Evolutionary conservation across 2,888 invertebrate species (phyloP).

Genomic region (Callyntrura guangdongensis): DNA sequence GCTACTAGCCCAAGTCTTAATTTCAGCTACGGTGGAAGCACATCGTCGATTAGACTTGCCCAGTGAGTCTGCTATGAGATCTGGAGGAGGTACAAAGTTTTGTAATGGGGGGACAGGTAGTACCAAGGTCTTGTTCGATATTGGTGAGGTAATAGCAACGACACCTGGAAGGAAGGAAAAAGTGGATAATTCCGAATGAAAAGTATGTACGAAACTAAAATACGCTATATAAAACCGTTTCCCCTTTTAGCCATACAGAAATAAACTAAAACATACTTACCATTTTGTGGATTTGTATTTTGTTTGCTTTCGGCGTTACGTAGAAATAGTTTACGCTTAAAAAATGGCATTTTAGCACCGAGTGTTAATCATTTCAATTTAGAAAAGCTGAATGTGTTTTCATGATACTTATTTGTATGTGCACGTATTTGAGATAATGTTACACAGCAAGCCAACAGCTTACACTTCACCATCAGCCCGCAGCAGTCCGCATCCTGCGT

Average conservation of each 20-base stretch:
- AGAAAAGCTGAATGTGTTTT: background rate
- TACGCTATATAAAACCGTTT: background rate
- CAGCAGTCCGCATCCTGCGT: background rate
- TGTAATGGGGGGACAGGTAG: slow-evolving; percentile 79
- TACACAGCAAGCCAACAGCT: background rate
- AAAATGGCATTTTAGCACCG: slow-evolving; percentile 80
- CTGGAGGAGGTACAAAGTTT: slow-evolving; percentile 82
- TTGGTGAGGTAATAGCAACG: slow-evolving; percentile 60
- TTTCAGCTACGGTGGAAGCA: slow-evolving; percentile 80
- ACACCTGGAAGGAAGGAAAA: slow-evolving; percentile 63
- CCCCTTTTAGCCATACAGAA: background rate
- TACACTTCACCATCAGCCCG: background rate
- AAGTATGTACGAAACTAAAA: background rate
- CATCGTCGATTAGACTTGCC: slow-evolving; percentile 81
- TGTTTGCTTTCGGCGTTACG: slow-evolving; percentile 74
- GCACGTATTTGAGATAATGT: slow-evolving; percentile 19
- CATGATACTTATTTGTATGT: background rate
- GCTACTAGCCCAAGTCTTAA: slow-evolving; percentile 82
- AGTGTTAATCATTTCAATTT: slow-evolving; percentile 57
- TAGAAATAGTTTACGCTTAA: slow-evolving; percentile 75
- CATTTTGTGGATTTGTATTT: slow-evolving; percentile 72
- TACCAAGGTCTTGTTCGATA: slow-evolving; percentile 67
- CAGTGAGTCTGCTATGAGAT: slow-evolving; percentile 80
- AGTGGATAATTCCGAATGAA: background rate
- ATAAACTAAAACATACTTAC: slow-evolving; percentile 57